These are phyloP conservation scores for Dendrocincla tyrannina DNA, from an alignment of 2,797 vertebrate species.

Conservation along the genomic window DNA sequence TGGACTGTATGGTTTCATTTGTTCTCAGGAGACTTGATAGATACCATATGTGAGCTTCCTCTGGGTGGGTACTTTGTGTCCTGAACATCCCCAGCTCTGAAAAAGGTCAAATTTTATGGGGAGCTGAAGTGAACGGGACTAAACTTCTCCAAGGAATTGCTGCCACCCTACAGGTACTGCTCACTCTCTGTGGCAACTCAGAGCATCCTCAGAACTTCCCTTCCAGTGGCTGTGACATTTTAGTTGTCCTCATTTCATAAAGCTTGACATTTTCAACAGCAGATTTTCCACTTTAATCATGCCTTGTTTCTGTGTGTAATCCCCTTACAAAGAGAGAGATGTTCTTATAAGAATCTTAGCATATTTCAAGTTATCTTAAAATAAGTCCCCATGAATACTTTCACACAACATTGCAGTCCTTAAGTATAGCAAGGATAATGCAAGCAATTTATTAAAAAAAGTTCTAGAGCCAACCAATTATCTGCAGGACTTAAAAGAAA, in stretches of 20 bases:
- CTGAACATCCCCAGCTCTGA: background rate
- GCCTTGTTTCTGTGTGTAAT: background rate
- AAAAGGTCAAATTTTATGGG: background rate
- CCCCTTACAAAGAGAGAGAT: background rate
- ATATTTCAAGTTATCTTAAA: background rate
- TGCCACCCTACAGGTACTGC: background rate
- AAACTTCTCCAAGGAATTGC: background rate
- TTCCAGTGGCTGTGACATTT: background rate
- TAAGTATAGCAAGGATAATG: background rate
- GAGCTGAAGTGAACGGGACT: background rate
- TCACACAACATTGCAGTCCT: background rate
- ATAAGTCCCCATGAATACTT: background rate
- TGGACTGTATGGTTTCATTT: background rate
- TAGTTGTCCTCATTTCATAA: background rate
- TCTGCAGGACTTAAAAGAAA: background rate
- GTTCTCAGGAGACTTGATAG: background rate
- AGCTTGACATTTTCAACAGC: background rate
- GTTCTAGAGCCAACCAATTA: background rate
- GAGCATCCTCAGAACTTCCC: background rate
- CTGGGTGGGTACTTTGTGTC: background rate
- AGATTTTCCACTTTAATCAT: background rate
- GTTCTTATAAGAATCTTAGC: background rate
- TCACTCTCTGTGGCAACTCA: background rate
- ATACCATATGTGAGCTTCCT: rapidly evolving
- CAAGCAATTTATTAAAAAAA: background rate